Conservation (phyloP, 2,888 invertebrate species). For the Parapristionchus giblindavisi region DNA sequence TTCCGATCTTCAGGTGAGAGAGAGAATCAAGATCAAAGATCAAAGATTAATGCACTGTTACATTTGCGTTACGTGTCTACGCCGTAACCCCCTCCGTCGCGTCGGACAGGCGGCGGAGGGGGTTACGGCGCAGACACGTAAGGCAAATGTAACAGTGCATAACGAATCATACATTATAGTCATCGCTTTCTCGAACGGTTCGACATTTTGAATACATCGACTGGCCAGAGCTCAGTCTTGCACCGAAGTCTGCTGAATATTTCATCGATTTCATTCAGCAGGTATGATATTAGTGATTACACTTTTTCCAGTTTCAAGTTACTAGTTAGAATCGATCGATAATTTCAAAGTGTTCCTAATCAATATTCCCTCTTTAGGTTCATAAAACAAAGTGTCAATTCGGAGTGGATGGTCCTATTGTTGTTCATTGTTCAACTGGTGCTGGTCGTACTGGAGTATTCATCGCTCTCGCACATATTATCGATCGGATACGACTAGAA, state of each 20-base stretch:
- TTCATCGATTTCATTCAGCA: conserved; percentile 99
- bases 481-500: conserved; percentile 98
- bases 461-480: conserved; percentile 93
- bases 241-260: conserved; percentile 96
- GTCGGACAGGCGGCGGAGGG: too few species aligned
- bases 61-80: too few species aligned
- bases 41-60: too few species aligned
- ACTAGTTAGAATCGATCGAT: not conserved
- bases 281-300: conserved; percentile 46
- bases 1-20: conserved; percentile 84
- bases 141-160: too few species aligned
- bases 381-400: conserved; percentile 99
- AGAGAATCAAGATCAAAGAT: too few species aligned
- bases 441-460: conserved; percentile 98
- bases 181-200: conserved; percentile 92
- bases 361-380: conserved; percentile 70
- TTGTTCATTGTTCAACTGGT: conserved; percentile 85
- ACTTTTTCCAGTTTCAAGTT: not conserved
- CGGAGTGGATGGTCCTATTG: conserved; percentile 98
- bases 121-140: too few species aligned
- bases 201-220: conserved; percentile 85
- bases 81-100: too few species aligned
- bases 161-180: conserved; percentile 73
- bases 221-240: conserved; percentile 77
- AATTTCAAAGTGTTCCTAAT: not conserved